A percentile compares a stretch with the other conserved stretches of the same genome.
Conservation (phyloP, 2,888 invertebrate species). For the Epiblema foenella region DNA sequence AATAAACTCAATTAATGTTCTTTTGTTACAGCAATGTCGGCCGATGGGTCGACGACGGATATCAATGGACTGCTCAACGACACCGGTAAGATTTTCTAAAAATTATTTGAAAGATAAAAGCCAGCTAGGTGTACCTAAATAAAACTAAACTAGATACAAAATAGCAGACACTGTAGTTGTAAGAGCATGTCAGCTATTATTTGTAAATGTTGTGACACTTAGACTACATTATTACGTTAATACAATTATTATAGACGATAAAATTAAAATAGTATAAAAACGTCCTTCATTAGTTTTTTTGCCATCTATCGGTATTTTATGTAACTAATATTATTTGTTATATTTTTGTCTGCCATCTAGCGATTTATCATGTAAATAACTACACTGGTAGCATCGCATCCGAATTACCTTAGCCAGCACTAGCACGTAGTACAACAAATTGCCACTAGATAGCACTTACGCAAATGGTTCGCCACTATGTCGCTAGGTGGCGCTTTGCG, state of each 20-base stretch:
- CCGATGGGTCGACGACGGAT: constrained; percentile 86
- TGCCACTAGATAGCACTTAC: constrained; percentile 12
- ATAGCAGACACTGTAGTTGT: too few species aligned
- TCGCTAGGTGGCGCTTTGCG: constrained; percentile 40
- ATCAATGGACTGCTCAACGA: constrained; percentile 87
- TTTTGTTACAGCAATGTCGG: constrained; percentile 86
- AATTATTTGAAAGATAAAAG: too few species aligned
- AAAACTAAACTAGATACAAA: too few species aligned
- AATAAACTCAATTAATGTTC: constrained; percentile 46
- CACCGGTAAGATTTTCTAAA: constrained; percentile 76
- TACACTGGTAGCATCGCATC: background rate
- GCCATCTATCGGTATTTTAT: background rate
- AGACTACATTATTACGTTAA: too few species aligned
- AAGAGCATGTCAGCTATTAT: too few species aligned
- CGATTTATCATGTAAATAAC: constrained; percentile 5
- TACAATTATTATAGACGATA: too few species aligned
- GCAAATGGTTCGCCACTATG: background rate
- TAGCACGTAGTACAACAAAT: constrained; percentile 1
- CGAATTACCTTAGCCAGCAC: background rate
- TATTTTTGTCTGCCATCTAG: constrained; percentile 50
- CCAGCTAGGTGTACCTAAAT: too few species aligned
- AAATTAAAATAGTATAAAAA: background rate
- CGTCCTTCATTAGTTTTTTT: background rate
- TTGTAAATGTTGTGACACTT: too few species aligned
- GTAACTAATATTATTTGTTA: too few species aligned